Percentiles rank a stretch among this genome's conserved stretches.
Conservation (phyloP, 2,888 invertebrate species). For the Melipona beecheii region DNA sequence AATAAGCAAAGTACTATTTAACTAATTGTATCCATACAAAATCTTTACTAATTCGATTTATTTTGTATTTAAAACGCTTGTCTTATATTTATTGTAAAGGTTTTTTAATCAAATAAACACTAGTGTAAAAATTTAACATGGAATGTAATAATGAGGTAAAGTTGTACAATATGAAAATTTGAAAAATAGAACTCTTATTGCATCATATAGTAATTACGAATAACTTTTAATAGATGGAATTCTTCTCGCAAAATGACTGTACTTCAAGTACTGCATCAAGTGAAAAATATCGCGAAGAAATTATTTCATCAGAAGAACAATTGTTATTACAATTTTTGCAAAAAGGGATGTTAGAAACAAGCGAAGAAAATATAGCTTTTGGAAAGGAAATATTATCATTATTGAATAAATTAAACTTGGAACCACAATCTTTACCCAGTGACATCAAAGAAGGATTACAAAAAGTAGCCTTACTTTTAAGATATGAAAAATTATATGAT, state of each 20-base stretch:
- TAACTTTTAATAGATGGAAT: conserved; percentile 31
- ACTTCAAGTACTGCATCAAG: conserved; percentile 16
- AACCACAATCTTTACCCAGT: conserved; percentile 69
- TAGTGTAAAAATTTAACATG: conserved; percentile 16
- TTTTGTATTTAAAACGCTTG: no score
- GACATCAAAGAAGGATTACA: conserved; percentile 73
- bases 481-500: conserved; percentile 72
- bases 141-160: conserved; percentile 40
- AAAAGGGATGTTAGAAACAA: conserved; percentile 73
- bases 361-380: conserved; percentile 73
- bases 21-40: no score
- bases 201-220: not conserved
- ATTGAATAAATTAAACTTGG: conserved; percentile 71
- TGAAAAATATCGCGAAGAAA: conserved; percentile 28
- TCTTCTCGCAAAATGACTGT: conserved; percentile 28
- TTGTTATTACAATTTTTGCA: conserved; percentile 65
- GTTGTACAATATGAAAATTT: conserved; percentile 8
- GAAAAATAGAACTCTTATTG: not conserved
- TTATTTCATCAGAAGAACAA: conserved; percentile 31
- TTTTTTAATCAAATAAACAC: conserved; percentile 15
- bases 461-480: conserved; percentile 72
- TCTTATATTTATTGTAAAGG: not conserved
- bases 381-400: conserved; percentile 72
- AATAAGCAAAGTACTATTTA: no score
- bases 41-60: no score